Evolutionary conservation across 2,113 vertebrate species (phyloP), one percentile per base, ranked within the genome.

Genomic region (Chionomys nivalis): DNA sequence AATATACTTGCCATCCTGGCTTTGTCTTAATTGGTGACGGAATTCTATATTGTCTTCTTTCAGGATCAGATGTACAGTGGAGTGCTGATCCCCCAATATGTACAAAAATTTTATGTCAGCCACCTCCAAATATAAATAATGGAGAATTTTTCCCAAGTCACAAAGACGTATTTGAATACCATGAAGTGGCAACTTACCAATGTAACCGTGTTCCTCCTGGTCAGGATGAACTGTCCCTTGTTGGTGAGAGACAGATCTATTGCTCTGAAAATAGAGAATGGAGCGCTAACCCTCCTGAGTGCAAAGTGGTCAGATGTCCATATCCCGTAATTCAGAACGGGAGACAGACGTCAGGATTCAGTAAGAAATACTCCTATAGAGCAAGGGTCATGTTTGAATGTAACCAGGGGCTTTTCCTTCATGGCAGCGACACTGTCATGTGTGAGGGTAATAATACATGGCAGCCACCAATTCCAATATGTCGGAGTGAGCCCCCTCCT

Each of bases 251-350:
- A 0, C 12, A 12, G 19, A 12, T 95, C 24, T 28, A 42, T 13
- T 91, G 94, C 28, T 7, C 16, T 49, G 82, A 33, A 3, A n/a
- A 5, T 0, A 2, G 26, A 33, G 0, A 3, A 39, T 91, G 89
- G 89, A 91, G 73, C 9, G 9, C 16, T 42, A 8, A 49, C 2
- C 81, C 81, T 87, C 89, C 89, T 47, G 31, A 79, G 65, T 95
- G 94, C 28, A 94, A 86, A 49, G 72, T 91, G 81, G 89, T 94
- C 89, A 91, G 33, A 49, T 95, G 94, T 42, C 89, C 65, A 33
- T 0, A 6, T 9, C 94, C 89, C 8, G 24, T 24, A 2, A 5
- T 91, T 28, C 0, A 17, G 33, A 91, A 95, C 11, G 94, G 94
- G 31, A 58, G 7, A 19, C 63, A 42, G 42, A 78, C 4, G 0